A percentile compares a stretch with the other conserved stretches of the same genome.
Evolutionary conservation across 30 jellyfish, hydroid and myxozoan genomes (phyloP).

Genomic region (Hydractinia symbiolongicarpus): DNA sequence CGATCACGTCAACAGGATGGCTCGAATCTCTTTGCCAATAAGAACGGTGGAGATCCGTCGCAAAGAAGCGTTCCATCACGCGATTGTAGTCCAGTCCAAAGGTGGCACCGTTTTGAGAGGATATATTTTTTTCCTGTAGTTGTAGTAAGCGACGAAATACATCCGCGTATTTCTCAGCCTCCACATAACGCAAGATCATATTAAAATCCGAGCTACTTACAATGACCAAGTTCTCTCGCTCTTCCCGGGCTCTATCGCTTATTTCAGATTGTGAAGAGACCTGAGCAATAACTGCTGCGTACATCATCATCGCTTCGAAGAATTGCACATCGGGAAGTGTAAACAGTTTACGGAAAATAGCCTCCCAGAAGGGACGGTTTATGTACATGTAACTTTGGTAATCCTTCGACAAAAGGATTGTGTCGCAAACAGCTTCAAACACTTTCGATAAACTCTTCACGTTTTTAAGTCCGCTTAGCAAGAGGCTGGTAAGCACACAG

Average conservation of each 20-base stretch:
- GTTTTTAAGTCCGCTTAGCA: too few species aligned
- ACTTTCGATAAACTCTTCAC: neutral
- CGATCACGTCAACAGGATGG: neutral
- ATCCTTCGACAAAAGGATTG: neutral
- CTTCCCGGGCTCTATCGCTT: neutral
- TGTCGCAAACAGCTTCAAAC: neutral
- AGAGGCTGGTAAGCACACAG: too few species aligned
- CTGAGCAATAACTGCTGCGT: conserved; percentile 1
- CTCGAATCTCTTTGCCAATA: neutral
- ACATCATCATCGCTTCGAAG: conserved; percentile 12
- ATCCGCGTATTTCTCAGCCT: neutral
- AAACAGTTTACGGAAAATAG: neutral
- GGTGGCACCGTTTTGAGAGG: neutral
- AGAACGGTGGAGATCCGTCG: neutral
- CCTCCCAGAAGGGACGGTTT: conserved; percentile 6
- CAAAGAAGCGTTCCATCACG: neutral
- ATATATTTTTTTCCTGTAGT: neutral
- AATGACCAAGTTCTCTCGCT: neutral
- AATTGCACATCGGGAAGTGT: conserved; percentile 1
- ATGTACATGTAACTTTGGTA: conserved; percentile 9
- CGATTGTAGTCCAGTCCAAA: conserved; percentile 1
- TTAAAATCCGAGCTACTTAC: neutral
- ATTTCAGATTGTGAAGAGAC: neutral
- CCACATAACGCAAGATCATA: neutral
- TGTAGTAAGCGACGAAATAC: neutral